phyloP scores from a whole-genome alignment of 2,888 invertebrate genomes.

The Unio pictorum region DNA sequence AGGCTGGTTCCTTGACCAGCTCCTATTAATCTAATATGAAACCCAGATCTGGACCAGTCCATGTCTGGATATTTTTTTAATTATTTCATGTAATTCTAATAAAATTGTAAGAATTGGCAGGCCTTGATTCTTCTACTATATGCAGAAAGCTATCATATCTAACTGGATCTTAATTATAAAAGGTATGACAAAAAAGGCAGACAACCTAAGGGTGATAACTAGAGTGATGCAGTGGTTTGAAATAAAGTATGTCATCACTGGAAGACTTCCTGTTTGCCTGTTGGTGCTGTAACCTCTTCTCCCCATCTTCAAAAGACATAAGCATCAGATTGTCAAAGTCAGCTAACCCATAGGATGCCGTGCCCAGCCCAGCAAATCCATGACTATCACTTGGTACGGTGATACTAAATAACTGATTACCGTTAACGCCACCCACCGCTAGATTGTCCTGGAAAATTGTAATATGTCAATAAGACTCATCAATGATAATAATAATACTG shows the following conservation, averaged over 20 bases:
- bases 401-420: conserved; percentile 33
- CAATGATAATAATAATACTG: neutral
- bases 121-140: too few relatives aligned
- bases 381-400: conserved; percentile 22
- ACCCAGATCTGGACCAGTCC: too few relatives aligned
- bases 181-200: too few relatives aligned
- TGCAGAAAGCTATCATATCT: too few relatives aligned
- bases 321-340: conserved; percentile 64
- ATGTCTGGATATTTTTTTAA: too few relatives aligned
- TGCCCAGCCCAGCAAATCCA: conserved; percentile 66
- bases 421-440: conserved; percentile 45
- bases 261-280: neutral
- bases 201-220: too few relatives aligned
- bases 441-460: conserved; percentile 31
- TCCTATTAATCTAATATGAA: too few relatives aligned
- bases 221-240: neutral
- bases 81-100: too few relatives aligned
- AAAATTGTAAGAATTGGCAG: too few relatives aligned
- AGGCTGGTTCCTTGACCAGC: too few relatives aligned
- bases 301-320: conserved; percentile 8
- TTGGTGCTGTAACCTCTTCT: neutral
- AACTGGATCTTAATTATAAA: too few relatives aligned
- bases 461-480: conserved; percentile 4
- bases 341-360: conserved; percentile 59
- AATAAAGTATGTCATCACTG: neutral